Evolutionary conservation across 1,140 invertebrate genomes (phyloP), one percentile per base, ranked within the genome.

Genomic region (Piezodorus guildinii): DNA sequence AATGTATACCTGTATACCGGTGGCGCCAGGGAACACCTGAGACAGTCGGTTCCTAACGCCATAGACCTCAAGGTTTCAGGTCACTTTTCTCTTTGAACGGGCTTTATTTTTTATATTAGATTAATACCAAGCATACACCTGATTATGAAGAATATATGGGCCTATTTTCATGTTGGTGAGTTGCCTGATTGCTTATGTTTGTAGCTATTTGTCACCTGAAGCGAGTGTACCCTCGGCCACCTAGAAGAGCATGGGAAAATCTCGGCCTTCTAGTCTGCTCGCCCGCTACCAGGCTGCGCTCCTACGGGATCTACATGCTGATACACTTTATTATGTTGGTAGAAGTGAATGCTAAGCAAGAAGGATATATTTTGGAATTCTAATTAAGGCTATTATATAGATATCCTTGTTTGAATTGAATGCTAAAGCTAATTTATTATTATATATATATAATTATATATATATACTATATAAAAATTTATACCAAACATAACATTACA

Each of bases 181-280:
- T 10, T n/a, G 21, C 6, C 16, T 3, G 12, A 5, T 49, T 10
- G 46, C 10, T 8, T 21, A 9, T 17, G 21, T 21, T 49, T 49
- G 46, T 49, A 17, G 6, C 21, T 14, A 17, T 19, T 17, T 49
- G 46, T 49, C 6, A n/a, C 21, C n/a, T 49, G 46, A 49, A 6
- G 46, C 5, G 46, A 49, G 46, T 10, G 46, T 49, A 49, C 46
- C 6, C 9, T 39, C 34, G 46, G 46, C 46, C 46, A 49, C 46
- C 46, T 49, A 49, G 46, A 49, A 49, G 46, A 49, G 46, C 46
- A 49, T 49, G 46, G 46, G 46, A 49, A 49, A 49, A 49, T 49
- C 46, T 49, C 46, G n/a, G 46, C n/a, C n/a, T 19, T 49, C n/a
- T 49, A 49, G 46, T 49, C 21, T 5, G 46, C 16, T 49, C 46